These are phyloP conservation scores for Geopemphigus sp. DNA, from an alignment of 1,140 invertebrate genomes.

Conservation along the genomic window DNA sequence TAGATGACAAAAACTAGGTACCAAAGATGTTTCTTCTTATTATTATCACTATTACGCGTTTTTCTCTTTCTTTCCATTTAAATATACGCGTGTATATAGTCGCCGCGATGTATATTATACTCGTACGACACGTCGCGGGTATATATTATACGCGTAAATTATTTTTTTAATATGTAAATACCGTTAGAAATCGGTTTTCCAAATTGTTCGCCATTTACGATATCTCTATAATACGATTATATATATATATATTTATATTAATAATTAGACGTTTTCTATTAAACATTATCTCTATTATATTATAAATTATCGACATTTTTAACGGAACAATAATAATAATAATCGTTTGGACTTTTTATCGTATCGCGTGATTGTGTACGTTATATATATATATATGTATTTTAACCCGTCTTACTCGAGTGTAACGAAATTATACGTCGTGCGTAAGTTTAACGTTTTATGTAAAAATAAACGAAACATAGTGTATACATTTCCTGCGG, in stretches of 20 bases:
- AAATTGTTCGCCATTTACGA: no score
- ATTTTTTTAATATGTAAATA: constrained; percentile 23
- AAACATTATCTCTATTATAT: neutral
- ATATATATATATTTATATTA: no score
- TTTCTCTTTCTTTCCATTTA: neutral
- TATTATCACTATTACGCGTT: constrained; percentile 11
- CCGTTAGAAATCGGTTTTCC: constrained; percentile 9
- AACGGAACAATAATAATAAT: neutral
- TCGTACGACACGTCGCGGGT: no score
- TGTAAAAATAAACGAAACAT: constrained; percentile 21
- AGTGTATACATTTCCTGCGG: neutral
- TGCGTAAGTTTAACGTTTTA: neutral
- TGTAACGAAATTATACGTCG: constrained; percentile 16
- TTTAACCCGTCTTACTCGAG: constrained; percentile 4
- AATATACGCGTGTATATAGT: neutral
- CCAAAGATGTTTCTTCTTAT: constrained; percentile 27
- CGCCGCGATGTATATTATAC: neutral
- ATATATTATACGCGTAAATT: neutral
- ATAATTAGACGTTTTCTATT: neutral
- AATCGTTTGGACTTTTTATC: constrained; percentile 19
- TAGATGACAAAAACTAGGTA: constrained; percentile 9
- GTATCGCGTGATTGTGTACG: constrained; percentile 30
- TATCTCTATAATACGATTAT: no score
- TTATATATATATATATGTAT: neutral
- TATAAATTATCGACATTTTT: constrained; percentile 13